These are phyloP conservation scores for Listronotus bonariensis DNA, from an alignment of 1,140 invertebrate genomes.

Conservation along the genomic window DNA sequence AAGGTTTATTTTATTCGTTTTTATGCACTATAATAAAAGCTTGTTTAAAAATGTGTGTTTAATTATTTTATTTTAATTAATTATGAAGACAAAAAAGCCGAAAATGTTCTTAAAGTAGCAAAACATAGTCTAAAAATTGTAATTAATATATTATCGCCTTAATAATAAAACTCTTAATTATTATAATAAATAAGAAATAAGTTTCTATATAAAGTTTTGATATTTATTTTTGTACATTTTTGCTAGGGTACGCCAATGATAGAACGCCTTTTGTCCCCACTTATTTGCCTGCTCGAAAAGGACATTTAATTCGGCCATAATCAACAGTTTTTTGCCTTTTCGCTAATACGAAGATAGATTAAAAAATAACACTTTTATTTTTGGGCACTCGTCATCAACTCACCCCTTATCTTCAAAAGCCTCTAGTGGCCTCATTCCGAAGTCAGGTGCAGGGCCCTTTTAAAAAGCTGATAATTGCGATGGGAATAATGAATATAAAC, in stretches of 20 bases:
- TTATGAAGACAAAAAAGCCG: too few relatives aligned
- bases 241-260: too few relatives aligned
- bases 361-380: slow-evolving; percentile 37
- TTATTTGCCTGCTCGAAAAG: slow-evolving; percentile 8
- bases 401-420: slow-evolving; percentile 18
- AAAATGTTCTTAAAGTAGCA: background rate
- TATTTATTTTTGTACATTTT: too few relatives aligned
- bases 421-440: slow-evolving; percentile 7
- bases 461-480: slow-evolving; percentile 3
- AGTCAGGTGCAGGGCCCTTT: slow-evolving; percentile 6
- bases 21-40: too few relatives aligned
- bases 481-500: background rate
- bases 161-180: too few relatives aligned
- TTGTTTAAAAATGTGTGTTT: too few relatives aligned
- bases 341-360: slow-evolving; percentile 30
- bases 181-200: too few relatives aligned
- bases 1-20: too few relatives aligned
- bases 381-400: slow-evolving; percentile 9
- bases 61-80: too few relatives aligned
- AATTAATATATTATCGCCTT: too few relatives aligned
- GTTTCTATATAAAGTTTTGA: too few relatives aligned
- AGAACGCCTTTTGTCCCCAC: background rate
- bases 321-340: slow-evolving; percentile 27
- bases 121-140: background rate
- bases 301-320: slow-evolving; percentile 31